These are phyloP conservation scores for Nemapogon koenigi DNA, from an alignment of 2,888 invertebrate species.

Conservation along the genomic window DNA sequence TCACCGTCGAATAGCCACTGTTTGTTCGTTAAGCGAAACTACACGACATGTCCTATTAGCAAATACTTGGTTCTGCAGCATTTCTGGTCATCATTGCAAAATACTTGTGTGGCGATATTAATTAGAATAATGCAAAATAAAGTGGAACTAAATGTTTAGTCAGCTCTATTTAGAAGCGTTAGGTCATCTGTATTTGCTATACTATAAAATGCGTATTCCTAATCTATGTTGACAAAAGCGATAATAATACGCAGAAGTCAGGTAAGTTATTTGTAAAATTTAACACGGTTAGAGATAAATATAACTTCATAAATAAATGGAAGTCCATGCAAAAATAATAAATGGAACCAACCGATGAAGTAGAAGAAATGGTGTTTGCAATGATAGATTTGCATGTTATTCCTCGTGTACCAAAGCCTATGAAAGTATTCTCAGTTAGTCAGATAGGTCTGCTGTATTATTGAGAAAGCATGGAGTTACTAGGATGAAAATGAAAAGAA, in stretches of 20 bases:
- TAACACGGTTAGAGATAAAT: conserved; percentile 22
- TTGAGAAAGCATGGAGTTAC: conserved; percentile 47
- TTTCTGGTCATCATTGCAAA: conserved; percentile 13
- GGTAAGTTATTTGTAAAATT: conserved; percentile 1
- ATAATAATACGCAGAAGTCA: conserved; percentile 2
- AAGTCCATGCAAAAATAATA: conserved; percentile 54
- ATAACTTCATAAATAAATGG: conserved; percentile 40
- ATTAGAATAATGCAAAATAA: conserved; percentile 8
- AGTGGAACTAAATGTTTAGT: conserved; percentile 3
- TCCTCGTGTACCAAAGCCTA: conserved; percentile 1
- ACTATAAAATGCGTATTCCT: conserved; percentile 8
- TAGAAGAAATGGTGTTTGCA: conserved; percentile 63
- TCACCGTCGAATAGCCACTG: neutral
- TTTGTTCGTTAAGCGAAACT: neutral
- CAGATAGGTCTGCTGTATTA: conserved; percentile 52
- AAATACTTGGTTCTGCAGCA: conserved; percentile 27
- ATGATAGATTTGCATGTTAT: conserved; percentile 37
- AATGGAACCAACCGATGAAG: conserved; percentile 52
- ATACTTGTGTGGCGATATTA: neutral
- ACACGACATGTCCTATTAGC: neutral
- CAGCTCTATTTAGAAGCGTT: conserved; percentile 8
- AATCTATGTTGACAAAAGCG: conserved; percentile 8
- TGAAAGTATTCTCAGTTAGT: conserved; percentile 1
- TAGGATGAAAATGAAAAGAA: conserved; percentile 61
- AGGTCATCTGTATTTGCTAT: conserved; percentile 6